Evolutionary conservation across 2,888 invertebrate species (phyloP), one percentile per base, ranked within the genome.

Genomic region (Galerucella pusilla): DNA sequence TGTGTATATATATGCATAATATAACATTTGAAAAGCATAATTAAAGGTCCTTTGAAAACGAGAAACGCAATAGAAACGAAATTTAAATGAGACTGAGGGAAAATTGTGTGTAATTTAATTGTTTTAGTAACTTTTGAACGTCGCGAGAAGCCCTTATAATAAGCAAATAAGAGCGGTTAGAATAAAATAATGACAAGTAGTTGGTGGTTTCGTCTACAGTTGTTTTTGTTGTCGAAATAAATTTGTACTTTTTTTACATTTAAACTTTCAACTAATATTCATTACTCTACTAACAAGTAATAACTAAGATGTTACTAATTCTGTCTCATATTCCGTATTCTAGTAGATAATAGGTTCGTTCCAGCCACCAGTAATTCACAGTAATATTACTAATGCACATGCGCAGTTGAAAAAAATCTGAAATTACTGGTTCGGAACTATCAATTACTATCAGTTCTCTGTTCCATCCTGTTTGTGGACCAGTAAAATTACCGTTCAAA

Each of bases 11-110:
- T 63, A 65, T 64, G 60, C 72, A 73, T 75, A 72, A 71, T 75
- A 49, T 71, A 68, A 46, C 67, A 57, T 57, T 46, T 68, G 71
- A 75, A 75, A 69, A 73, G 68, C 57, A 74, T 77, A 81, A 82
- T 82, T 79, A 81, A 80, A 82, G 78, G 71, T 74, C 80, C 69
- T 73, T 76, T 75, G 72, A 74, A 70, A 72, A 65, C 61, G 49
- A 65, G 69, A 61, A 69, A 68, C 63, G 46, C 68, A 68, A 66
- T 68, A 54, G 75, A 68, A 80, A 80, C 75, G 78, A 77, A 80
- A 81, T 78, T 79, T 78, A 78, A 81, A 76, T 78, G 78, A 79
- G 78, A 79, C 46, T 60, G 70, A 71, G 73, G 71, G 52, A 57
- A 68, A 65, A 77, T 67, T 70, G 67, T 61, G 64, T 16, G 64